Conservation (phyloP, 2,888 invertebrate species). For the Doris montereyensis region DNA sequence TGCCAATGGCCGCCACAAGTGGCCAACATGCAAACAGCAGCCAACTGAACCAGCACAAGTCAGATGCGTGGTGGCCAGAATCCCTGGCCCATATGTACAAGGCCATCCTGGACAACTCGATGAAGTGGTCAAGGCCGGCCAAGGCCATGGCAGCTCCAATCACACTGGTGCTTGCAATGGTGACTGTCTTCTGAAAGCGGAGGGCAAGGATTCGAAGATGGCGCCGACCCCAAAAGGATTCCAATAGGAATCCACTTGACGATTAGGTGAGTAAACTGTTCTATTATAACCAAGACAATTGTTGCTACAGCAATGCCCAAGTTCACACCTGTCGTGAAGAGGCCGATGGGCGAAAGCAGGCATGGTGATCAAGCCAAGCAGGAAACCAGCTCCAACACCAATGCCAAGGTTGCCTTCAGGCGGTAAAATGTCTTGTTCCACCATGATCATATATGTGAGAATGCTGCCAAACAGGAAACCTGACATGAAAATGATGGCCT, state of each 20-base stretch:
- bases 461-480: slow-evolving; percentile 89
- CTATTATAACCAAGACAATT: slow-evolving; percentile 69
- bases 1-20: slow-evolving; percentile 79
- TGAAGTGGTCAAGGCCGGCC: slow-evolving; percentile 82
- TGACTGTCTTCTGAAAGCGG: slow-evolving; percentile 83
- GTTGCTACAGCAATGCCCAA: slow-evolving; percentile 78
- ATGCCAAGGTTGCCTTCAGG: slow-evolving; percentile 82
- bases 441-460: slow-evolving; percentile 85
- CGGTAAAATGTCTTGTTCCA: slow-evolving; percentile 83
- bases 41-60: slow-evolving; percentile 84
- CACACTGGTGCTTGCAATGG: slow-evolving; percentile 83
- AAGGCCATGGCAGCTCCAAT: slow-evolving; percentile 84
- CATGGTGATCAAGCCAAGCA: slow-evolving; percentile 87
- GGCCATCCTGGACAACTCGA: slow-evolving; percentile 81
- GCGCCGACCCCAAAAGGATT: slow-evolving; percentile 79
- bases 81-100: slow-evolving; percentile 82
- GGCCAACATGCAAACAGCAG: slow-evolving; percentile 84
- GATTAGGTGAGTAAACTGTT: slow-evolving; percentile 77
- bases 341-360: slow-evolving; percentile 86
- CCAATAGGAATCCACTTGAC: slow-evolving; percentile 83
- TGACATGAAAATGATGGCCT: slow-evolving; percentile 89
- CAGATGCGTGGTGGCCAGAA: slow-evolving; percentile 72
- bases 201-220: slow-evolving; percentile 82
- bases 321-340: slow-evolving; percentile 87
- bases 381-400: slow-evolving; percentile 81